Conservation (phyloP, 2,797 vertebrate species). For the Streptopelia turtur region DNA sequence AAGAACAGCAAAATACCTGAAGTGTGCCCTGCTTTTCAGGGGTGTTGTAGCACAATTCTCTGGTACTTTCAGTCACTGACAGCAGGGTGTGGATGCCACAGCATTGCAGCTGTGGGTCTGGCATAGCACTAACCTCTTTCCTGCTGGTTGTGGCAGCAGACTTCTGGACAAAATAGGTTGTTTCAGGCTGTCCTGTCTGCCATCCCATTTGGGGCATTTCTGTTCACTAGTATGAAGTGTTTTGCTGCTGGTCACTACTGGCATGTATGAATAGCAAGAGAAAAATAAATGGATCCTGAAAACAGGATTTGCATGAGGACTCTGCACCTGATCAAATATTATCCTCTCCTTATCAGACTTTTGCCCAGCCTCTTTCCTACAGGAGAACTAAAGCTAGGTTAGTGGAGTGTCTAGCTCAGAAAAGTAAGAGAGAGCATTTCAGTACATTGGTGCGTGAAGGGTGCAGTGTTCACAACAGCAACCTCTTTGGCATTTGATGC, state of each 20-base stretch:
- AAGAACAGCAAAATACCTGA: not conserved
- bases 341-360: not conserved
- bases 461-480: not conserved
- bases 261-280: not conserved
- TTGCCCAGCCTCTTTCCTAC: not conserved
- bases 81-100: not conserved
- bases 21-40: not conserved
- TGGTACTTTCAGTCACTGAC: not conserved
- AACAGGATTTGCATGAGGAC: not conserved
- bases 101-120: not conserved
- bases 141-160: not conserved
- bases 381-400: not conserved
- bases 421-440: not conserved
- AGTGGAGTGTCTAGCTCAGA: not conserved
- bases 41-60: not conserved
- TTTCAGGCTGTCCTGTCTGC: not conserved
- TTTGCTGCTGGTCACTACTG: not conserved
- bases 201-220: not conserved
- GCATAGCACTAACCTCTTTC: not conserved
- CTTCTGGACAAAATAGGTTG: not conserved
- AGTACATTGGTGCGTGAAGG: not conserved
- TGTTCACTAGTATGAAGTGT: not conserved
- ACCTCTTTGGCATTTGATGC: not conserved
- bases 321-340: not conserved
- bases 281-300: not conserved